A percentile compares a stretch with the other conserved stretches of the same genome.
These are phyloP conservation scores for Delphinapterus leucas DNA, from an alignment of 2,113 vertebrate species.

Conservation along the genomic window DNA sequence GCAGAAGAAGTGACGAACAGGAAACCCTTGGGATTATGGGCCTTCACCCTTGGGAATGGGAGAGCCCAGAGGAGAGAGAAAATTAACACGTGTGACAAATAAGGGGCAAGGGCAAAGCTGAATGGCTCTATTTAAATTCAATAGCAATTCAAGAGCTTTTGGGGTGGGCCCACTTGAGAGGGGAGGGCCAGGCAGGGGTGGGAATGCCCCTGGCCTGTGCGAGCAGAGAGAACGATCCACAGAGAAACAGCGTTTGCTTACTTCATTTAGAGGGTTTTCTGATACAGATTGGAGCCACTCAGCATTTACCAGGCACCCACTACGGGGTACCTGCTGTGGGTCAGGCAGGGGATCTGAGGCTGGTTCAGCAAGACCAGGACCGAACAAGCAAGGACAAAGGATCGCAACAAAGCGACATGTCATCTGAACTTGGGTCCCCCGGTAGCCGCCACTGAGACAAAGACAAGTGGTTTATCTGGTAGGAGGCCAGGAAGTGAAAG, in stretches of 20 bases:
- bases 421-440: neutral
- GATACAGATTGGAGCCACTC: neutral
- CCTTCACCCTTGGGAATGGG: neutral
- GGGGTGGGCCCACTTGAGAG: neutral
- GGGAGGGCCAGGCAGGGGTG: neutral
- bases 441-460: neutral
- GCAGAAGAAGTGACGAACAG: neutral
- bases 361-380: neutral
- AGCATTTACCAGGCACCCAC: neutral
- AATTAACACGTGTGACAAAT: neutral
- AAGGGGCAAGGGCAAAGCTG: neutral
- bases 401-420: neutral
- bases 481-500: neutral
- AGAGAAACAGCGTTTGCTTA: neutral
- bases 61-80: neutral
- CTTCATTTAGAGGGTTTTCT: neutral
- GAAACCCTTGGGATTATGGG: slow-evolving; percentile 27
- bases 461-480: neutral
- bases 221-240: neutral
- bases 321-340: neutral
- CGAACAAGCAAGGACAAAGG: neutral
- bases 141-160: neutral
- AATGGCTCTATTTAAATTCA: neutral
- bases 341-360: neutral
- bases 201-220: neutral